Evolutionary conservation across 2,797 vertebrate genomes (phyloP), one percentile per base, ranked within the genome.

Genomic region (Mallotus villosus): DNA sequence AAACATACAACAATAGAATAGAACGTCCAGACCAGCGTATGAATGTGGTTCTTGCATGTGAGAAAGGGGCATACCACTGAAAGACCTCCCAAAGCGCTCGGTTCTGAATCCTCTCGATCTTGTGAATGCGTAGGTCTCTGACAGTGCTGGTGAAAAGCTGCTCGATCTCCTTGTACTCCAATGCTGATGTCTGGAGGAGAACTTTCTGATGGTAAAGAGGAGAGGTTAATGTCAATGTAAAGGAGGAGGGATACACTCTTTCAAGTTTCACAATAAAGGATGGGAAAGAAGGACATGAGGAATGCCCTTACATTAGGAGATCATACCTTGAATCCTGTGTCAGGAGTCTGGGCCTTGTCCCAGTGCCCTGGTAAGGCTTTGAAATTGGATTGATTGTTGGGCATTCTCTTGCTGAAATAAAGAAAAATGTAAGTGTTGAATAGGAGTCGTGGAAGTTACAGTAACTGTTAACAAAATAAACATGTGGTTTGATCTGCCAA

Each of bases 31-130:
- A 8, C 41, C 14, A 2, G 6, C 51, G 2, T 55, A n/a, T 4
- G 0, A 19, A 55, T 4, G 51, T n/a, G 19, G 41, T 46, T 14
- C 41, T 46, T 46, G 41, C 41, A 46, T 12, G 41, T 46, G 41
- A 46, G 11, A 14, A 12, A 51, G 17, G 27, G 29, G 91, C 95
- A 7, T 82, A 97, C 96, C 90, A 93, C 85, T 94, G 92, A 86
- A 94, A 96, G 65, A 85, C 71, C 70, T 95, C 95, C 97, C 95
- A 95, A 6, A 97, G 90, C 0, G 67, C 70, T 51, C 80, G 88
- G 84, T 96, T 97, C 82, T 84, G 88, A 77, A 94, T 90, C 60
- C 93, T 92, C 58, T 89, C 83, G 0, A 97, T 90, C 65, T 74
- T 78, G 19, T 1, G 0, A 19, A 96, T 84, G 25, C 63, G 85